phyloP scores from a whole-genome alignment of 2,888 invertebrate species.

The Sarcophaga subvicina region DNA sequence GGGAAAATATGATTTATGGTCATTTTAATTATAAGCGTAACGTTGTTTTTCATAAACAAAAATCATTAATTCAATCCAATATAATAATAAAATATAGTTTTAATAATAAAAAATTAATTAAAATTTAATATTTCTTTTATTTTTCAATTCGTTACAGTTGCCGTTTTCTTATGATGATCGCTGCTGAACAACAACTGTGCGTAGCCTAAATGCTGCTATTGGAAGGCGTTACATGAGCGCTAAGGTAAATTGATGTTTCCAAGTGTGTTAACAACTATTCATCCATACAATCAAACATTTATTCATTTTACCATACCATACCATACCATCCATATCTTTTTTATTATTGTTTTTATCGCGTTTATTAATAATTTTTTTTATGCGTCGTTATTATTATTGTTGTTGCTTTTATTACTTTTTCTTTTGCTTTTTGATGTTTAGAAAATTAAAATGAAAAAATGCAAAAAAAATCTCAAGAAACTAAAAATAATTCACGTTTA shows the following conservation, averaged over 20 bases:
- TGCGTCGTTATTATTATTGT: background rate
- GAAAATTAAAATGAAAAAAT: slow-evolving; percentile 37
- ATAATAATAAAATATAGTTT: too few relatives aligned
- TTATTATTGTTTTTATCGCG: background rate
- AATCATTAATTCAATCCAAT: too few relatives aligned
- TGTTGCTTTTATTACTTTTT: background rate
- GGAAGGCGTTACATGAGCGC: slow-evolving; percentile 1
- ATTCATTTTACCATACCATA: too few relatives aligned
- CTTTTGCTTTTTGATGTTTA: background rate
- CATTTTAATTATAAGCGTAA: too few relatives aligned
- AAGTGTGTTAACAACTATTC: too few relatives aligned
- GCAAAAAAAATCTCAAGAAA: too few relatives aligned
- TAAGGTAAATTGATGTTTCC: slow-evolving; percentile 15
- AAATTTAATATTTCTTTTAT: background rate
- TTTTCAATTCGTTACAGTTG: background rate
- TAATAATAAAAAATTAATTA: background rate
- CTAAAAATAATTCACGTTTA: slow-evolving; percentile 7
- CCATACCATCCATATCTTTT: background rate
- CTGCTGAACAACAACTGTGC: background rate
- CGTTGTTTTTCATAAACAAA: too few relatives aligned
- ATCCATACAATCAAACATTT: too few relatives aligned
- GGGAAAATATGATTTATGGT: too few relatives aligned
- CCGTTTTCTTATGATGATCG: background rate
- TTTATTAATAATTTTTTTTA: slow-evolving; percentile 13
- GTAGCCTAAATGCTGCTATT: background rate